Evolutionary conservation across 2,113 vertebrate species (phyloP).

Genomic region (Festucalex cinctus): DNA sequence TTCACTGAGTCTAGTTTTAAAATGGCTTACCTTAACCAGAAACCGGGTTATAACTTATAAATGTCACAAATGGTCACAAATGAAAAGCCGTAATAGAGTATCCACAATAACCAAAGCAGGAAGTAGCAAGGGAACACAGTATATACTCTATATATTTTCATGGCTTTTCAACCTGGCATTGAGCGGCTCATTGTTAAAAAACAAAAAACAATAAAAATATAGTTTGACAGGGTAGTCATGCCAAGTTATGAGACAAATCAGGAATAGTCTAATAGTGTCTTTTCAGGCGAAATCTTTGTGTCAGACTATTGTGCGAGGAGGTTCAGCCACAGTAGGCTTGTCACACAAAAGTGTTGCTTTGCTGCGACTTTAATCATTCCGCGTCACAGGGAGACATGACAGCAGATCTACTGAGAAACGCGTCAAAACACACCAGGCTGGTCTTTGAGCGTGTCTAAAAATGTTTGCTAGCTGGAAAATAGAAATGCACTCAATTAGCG

Average conservation of each 20-base stretch:
- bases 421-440: conserved; percentile 28
- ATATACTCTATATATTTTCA: too few relatives aligned
- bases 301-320: conserved; percentile 22
- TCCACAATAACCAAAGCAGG: too few relatives aligned
- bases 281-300: conserved; percentile 2
- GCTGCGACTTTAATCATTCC: conserved; percentile 47
- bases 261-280: not conserved
- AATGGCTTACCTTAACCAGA: too few relatives aligned
- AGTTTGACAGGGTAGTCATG: not conserved
- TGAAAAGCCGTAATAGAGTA: too few relatives aligned
- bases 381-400: conserved; percentile 38
- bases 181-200: too few relatives aligned
- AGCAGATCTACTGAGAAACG: conserved; percentile 27
- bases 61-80: not conserved
- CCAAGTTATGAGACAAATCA: not conserved
- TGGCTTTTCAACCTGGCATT: too few relatives aligned
- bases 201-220: not conserved
- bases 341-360: conserved; percentile 32
- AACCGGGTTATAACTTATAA: too few relatives aligned
- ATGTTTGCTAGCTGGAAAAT: conserved; percentile 35
- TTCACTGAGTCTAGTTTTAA: too few relatives aligned
- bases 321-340: conserved; percentile 31
- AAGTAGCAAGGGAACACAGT: too few relatives aligned
- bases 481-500: conserved; percentile 42
- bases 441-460: conserved; percentile 39